phyloP scores from a whole-genome alignment of 2,888 invertebrate genomes.

The Oxystoma pomonae region DNA sequence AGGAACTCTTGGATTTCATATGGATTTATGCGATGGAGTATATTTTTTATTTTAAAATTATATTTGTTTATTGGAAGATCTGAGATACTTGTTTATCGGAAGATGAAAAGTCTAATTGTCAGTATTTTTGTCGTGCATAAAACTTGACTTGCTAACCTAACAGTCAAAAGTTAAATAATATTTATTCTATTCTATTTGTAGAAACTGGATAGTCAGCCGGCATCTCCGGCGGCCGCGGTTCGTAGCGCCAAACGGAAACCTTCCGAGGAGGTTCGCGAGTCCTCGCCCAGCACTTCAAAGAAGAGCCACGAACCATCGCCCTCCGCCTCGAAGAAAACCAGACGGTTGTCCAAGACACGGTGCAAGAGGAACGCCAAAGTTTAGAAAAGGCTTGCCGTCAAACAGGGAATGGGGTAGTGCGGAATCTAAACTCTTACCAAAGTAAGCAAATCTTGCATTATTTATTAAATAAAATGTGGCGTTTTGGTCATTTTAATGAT shows the following conservation, averaged over 20 bases:
- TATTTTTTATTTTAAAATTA: too few relatives aligned
- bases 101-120: too few relatives aligned
- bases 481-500: too few relatives aligned
- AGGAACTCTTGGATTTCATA: too few relatives aligned
- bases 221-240: slow-evolving; percentile 12
- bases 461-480: too few relatives aligned
- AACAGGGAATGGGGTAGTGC: slow-evolving; percentile 3
- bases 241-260: slow-evolving; percentile 36
- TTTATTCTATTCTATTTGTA: neutral
- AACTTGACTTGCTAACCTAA: too few relatives aligned
- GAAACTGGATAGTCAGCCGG: slow-evolving; percentile 9
- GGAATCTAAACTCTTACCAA: neutral
- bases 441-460: too few relatives aligned
- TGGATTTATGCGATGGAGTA: too few relatives aligned
- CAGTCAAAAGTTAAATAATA: too few relatives aligned
- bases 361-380: slow-evolving; percentile 37
- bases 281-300: neutral
- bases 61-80: too few relatives aligned
- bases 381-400: slow-evolving; percentile 23
- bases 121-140: too few relatives aligned
- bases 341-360: slow-evolving; percentile 38
- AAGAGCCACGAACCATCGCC: neutral
- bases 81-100: too few relatives aligned
- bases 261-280: slow-evolving; percentile 34
- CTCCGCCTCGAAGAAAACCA: slow-evolving; percentile 32